Percentiles rank a stretch among this genome's conserved stretches.
Conservation (phyloP, 2,113 vertebrate species). For the Thomomys bottae region DNA sequence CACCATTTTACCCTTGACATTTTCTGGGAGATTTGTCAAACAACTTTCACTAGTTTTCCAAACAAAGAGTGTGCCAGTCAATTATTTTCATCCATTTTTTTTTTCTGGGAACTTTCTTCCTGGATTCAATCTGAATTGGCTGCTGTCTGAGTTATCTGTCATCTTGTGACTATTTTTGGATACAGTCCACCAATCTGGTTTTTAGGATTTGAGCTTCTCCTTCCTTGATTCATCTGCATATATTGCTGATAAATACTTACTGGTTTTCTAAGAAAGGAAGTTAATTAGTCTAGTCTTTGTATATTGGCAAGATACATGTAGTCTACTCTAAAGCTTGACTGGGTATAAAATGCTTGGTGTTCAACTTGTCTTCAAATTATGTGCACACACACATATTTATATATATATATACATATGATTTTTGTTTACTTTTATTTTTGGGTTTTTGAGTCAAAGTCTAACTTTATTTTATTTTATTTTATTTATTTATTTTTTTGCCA, state of each 20-base stretch:
- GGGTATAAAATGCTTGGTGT: constrained; percentile 12
- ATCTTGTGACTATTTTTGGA: neutral
- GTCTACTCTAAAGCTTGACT: neutral
- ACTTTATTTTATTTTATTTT: too few relatives aligned
- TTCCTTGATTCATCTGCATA: neutral
- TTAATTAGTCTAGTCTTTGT: neutral
- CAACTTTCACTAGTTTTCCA: neutral
- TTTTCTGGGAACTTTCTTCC: neutral
- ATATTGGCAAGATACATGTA: neutral
- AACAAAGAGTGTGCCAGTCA: neutral
- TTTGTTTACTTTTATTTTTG: too few relatives aligned
- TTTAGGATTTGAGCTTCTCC: neutral
- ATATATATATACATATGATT: too few relatives aligned
- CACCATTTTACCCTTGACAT: neutral
- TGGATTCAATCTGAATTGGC: too few relatives aligned
- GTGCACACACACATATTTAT: too few relatives aligned
- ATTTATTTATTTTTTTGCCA: too few relatives aligned
- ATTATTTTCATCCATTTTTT: neutral
- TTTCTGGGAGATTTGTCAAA: too few relatives aligned
- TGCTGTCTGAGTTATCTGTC: neutral
- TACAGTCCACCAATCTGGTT: neutral
- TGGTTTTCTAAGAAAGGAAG: constrained; percentile 27
- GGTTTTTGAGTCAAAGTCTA: too few relatives aligned
- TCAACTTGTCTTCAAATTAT: neutral
- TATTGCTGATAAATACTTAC: neutral